These are phyloP conservation scores for Tragelaphus strepsiceros DNA, from an alignment of 2,113 vertebrate genomes.

Conservation along the genomic window DNA sequence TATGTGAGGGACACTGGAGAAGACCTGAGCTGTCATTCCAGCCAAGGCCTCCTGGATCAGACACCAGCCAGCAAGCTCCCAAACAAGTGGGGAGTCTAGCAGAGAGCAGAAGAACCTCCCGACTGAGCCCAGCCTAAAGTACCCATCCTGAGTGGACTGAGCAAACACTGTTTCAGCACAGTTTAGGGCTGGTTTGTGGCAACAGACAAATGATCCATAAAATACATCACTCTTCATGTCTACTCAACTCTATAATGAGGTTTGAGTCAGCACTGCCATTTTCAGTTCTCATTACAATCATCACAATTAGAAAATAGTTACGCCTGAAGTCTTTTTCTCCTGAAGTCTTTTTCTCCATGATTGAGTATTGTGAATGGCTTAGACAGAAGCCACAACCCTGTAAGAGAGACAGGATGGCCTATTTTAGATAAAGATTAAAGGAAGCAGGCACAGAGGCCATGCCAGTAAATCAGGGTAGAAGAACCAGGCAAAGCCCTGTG, in stretches of 20 bases:
- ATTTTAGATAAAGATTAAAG: background rate
- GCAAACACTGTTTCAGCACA: background rate
- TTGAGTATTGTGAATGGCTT: background rate
- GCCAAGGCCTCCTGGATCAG: background rate
- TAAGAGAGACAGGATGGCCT: background rate
- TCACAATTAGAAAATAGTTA: accelerated
- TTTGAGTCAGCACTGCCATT: accelerated
- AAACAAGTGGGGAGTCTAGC: background rate
- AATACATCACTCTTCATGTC: background rate
- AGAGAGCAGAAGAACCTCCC: background rate
- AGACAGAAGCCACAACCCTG: background rate
- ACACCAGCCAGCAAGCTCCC: background rate
- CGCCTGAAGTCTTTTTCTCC: background rate
- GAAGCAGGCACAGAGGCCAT: background rate
- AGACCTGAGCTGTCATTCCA: background rate
- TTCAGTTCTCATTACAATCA: background rate
- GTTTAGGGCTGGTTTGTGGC: background rate
- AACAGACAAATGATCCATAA: background rate
- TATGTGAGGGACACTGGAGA: accelerated
- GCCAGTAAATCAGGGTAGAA: background rate
- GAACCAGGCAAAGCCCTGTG: background rate
- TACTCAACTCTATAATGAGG: background rate
- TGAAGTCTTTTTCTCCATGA: background rate
- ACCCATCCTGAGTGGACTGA: background rate
- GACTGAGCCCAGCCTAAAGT: background rate